Percentiles rank a stretch among this genome's conserved stretches.
phyloP scores from a whole-genome alignment of 2,113 vertebrate species.

The Trichomycterus rosablanca region DNA sequence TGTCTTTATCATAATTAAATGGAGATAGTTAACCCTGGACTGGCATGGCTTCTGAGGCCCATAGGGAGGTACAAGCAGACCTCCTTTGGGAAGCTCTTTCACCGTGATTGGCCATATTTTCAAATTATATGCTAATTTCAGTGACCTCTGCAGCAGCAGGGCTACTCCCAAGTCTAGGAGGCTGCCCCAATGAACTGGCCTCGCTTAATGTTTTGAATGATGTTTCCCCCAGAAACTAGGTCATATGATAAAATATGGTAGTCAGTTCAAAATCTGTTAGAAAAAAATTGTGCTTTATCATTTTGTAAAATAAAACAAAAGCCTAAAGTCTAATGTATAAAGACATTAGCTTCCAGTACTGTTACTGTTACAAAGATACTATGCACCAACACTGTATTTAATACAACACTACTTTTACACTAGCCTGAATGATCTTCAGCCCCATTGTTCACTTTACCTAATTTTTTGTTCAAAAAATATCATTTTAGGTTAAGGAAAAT shows the following conservation, averaged over 20 bases:
- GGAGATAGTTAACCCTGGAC: slow-evolving; percentile 69
- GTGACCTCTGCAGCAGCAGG: slow-evolving; percentile 63
- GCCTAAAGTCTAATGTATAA: no score
- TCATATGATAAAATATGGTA: background rate
- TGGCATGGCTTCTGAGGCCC: slow-evolving; percentile 51
- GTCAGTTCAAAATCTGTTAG: background rate
- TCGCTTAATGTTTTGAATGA: slow-evolving; percentile 21
- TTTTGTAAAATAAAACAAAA: no score
- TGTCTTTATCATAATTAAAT: slow-evolving; percentile 77
- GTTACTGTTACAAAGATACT: no score
- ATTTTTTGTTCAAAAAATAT: no score
- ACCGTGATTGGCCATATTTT: slow-evolving; percentile 60
- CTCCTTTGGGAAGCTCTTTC: slow-evolving; percentile 64
- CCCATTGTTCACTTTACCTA: no score
- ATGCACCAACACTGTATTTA: no score
- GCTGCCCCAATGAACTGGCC: slow-evolving; percentile 52
- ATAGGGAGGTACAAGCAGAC: slow-evolving; percentile 65
- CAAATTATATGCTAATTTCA: slow-evolving; percentile 72
- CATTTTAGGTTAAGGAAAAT: no score
- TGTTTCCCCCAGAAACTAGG: background rate
- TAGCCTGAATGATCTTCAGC: no score
- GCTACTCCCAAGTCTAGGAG: slow-evolving; percentile 56
- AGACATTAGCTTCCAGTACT: no score
- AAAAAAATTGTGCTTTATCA: no score
- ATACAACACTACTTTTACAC: background rate